Conservation (phyloP, 2,797 vertebrate genomes). For the Channa striata region DNA sequence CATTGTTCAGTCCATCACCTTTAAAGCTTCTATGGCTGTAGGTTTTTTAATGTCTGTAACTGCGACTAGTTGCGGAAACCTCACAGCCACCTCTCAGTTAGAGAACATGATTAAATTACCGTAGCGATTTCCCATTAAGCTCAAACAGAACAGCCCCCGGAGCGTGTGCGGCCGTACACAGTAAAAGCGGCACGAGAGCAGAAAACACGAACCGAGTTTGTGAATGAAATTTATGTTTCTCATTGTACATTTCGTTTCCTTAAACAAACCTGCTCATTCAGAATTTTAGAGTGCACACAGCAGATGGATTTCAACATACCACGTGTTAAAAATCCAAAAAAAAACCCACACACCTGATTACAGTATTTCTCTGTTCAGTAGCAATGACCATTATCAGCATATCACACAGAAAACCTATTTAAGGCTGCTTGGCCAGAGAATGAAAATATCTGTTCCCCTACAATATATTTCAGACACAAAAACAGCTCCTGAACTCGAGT, state of each 20-base stretch:
- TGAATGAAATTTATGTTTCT: slow-evolving; percentile 57
- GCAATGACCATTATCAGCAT: neutral
- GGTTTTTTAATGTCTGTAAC: neutral
- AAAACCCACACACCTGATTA: neutral
- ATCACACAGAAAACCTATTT: slow-evolving; percentile 15
- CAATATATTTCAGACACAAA: slow-evolving; percentile 25
- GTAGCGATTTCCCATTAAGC: slow-evolving; percentile 16
- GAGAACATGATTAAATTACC: slow-evolving; percentile 35
- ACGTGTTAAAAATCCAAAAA: neutral
- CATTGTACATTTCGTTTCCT: slow-evolving; percentile 3
- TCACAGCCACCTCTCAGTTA: neutral
- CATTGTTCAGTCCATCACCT: neutral
- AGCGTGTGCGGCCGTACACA: slow-evolving; percentile 25
- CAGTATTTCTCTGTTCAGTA: slow-evolving; percentile 12
- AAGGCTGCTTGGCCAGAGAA: slow-evolving; percentile 27
- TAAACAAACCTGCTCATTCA: slow-evolving; percentile 6
- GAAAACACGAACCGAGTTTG: slow-evolving; percentile 9
- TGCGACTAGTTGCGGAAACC: neutral
- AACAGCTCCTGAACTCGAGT: slow-evolving; percentile 14
- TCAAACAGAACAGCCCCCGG: slow-evolving; percentile 26
- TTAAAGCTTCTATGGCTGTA: neutral
- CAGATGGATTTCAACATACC: neutral
- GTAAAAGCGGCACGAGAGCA: slow-evolving; percentile 25
- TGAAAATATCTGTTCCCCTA: neutral
- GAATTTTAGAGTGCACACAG: neutral